Base-by-base conservation (phyloP, 2,797 vertebrate genomes). In the Remorina albescens region DNA sequence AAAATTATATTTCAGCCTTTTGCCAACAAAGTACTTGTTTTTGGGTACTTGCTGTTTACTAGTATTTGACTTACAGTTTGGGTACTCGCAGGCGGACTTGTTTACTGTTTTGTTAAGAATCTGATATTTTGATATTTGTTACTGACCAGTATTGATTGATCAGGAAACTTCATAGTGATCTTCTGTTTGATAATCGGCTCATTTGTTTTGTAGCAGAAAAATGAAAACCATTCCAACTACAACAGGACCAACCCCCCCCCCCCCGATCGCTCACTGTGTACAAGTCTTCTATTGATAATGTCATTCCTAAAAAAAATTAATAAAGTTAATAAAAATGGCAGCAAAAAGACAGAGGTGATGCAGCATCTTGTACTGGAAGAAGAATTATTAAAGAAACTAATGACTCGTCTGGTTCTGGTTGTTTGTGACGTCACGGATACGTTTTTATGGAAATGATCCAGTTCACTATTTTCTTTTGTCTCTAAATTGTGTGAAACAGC, bases 341-440 rank as follows among this genome's bases (percentile, higher is more conserved):
- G 47, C 30, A 65, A 67, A 63, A 71, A 62, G 59, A 32, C 49
- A 1, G 54, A 81, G 55, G 32, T 56, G 78, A 62, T 62, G 76
- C 81, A 86, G 72, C 74, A 41, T 86, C 91, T 91, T 94, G 92
- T 94, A 93, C 89, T 91, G 88, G 88, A 94, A 93, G 85, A 71
- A 84, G 64, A 89, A 76, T 91, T 92, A 92, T 94, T 94, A 95
- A 94, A 94, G 88, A 93, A 94, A 92, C 91, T 91, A 92, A 93
- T 89, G 85, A 56, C 71, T 77, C 34, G 0, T 26, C 2, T 1
- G 11, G 5, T 8, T 70, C 4, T 26, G 25, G 42, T 37, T 65
- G 39, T 16, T 41, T 39, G 11, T 39, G 37, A 12, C 11, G 12
- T 4, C 37, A 13, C 37, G 5, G 37, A 13, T 39, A 3, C 15